Conservation (phyloP, 2,888 invertebrate species). For the Sinelater perroti region DNA sequence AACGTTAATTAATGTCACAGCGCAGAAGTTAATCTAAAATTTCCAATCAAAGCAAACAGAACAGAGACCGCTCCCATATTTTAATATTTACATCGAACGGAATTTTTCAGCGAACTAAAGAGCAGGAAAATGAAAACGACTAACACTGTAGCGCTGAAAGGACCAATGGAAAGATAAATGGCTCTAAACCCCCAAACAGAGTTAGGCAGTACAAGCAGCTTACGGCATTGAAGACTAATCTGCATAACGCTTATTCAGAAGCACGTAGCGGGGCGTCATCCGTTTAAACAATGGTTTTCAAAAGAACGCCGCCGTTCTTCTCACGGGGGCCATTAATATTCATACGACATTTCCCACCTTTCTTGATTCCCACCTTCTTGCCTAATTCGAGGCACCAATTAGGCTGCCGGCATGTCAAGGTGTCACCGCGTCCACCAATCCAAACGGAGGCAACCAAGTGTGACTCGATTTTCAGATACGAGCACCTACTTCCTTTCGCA, state of each 20-base stretch:
- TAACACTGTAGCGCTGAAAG: constrained; percentile 18
- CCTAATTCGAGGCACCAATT: constrained; percentile 29
- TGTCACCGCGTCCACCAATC: constrained; percentile 17
- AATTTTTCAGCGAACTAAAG: too few species aligned
- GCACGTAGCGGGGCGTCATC: constrained; percentile 36
- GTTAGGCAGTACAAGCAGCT: constrained; percentile 35
- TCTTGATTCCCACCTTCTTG: constrained; percentile 32
- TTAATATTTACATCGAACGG: too few species aligned
- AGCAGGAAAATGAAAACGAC: not conserved
- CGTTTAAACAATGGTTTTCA: constrained; percentile 30
- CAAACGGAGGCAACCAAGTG: constrained; percentile 21
- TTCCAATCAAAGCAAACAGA: too few species aligned
- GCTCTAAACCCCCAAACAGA: constrained; percentile 27
- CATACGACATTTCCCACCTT: constrained; percentile 42
- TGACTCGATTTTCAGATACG: constrained; percentile 23
- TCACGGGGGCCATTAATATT: constrained; percentile 44
- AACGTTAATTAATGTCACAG: too few species aligned
- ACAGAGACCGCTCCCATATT: too few species aligned
- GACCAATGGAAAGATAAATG: constrained; percentile 32
- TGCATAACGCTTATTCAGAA: constrained; percentile 38
- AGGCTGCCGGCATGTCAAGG: constrained; percentile 22
- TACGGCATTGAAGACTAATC: constrained; percentile 35
- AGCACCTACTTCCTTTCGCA: constrained; percentile 25
- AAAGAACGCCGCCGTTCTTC: constrained; percentile 34
- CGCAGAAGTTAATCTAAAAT: too few species aligned